These are phyloP conservation scores for Ceuthmochares aereus DNA, from an alignment of 2,113 vertebrate species.

Conservation along the genomic window DNA sequence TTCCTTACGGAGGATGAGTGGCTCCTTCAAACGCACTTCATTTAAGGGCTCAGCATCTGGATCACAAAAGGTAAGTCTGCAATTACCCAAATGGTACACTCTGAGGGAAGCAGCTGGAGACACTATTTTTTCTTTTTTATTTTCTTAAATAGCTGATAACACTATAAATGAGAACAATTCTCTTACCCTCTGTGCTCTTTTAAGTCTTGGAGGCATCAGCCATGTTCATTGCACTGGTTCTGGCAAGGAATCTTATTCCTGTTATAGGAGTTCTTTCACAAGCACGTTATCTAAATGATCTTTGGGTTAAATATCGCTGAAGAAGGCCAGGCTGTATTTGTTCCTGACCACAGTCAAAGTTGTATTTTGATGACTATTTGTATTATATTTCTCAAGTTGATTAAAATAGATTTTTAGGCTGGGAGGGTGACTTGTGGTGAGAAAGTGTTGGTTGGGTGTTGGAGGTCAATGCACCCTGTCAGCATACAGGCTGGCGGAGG, in stretches of 20 bases:
- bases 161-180: not conserved
- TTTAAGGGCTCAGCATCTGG: conserved; percentile 90
- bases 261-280: not conserved
- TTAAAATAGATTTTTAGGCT: not conserved
- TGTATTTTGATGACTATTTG: not conserved
- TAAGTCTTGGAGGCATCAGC: not conserved
- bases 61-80: conserved; percentile 91
- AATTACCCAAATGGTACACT: not conserved
- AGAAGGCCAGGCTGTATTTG: not conserved
- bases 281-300: not conserved
- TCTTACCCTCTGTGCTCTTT: not conserved
- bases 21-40: conserved; percentile 87
- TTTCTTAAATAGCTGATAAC: not conserved
- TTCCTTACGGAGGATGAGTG: conserved; percentile 78
- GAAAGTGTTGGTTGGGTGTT: not conserved
- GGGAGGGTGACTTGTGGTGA: not conserved
- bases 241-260: not conserved
- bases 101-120: not conserved
- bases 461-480: not conserved
- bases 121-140: no score
- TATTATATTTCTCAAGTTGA: not conserved
- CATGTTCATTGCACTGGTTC: not conserved
- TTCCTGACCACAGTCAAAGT: not conserved
- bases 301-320: not conserved
- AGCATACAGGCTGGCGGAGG: not conserved